These are phyloP conservation scores for Athene cunicularia DNA, from an alignment of 2,113 vertebrate species.

Conservation along the genomic window DNA sequence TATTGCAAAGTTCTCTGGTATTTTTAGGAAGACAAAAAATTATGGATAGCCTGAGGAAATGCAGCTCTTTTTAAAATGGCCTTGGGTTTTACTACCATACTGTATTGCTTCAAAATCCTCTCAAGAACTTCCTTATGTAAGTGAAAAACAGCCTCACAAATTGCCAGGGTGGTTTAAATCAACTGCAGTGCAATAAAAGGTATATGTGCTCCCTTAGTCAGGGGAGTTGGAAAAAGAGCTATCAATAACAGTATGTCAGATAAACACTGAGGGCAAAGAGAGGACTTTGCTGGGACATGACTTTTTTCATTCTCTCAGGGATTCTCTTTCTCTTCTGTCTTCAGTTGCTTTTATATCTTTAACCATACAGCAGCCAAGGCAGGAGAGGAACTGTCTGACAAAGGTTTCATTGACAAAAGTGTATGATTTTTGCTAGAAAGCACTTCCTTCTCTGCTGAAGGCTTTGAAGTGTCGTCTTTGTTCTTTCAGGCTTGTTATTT, in stretches of 20 bases:
- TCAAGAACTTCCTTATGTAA: not conserved
- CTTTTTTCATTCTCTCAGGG: conserved; percentile 14
- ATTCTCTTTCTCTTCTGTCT: conserved; percentile 63
- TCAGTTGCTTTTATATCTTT: conserved; percentile 53
- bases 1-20: not conserved
- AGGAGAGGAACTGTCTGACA: conserved; percentile 67
- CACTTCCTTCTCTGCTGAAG: conserved; percentile 70
- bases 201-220: not conserved
- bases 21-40: not conserved
- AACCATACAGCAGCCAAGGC: conserved; percentile 56
- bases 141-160: not conserved
- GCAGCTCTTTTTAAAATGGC: not conserved
- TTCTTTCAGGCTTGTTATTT: conserved; percentile 67
- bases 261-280: conserved; percentile 31
- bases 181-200: not conserved
- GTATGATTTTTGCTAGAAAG: conserved; percentile 75
- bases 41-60: not conserved
- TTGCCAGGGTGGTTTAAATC: not conserved
- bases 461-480: conserved; percentile 79
- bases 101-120: not conserved
- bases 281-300: conserved; percentile 61
- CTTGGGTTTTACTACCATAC: not conserved
- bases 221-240: conserved; percentile 46
- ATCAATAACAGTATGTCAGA: not conserved
- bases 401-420: conserved; percentile 75